Base-by-base conservation (phyloP, 2,113 vertebrate genomes). In the Psophia crepitans region DNA sequence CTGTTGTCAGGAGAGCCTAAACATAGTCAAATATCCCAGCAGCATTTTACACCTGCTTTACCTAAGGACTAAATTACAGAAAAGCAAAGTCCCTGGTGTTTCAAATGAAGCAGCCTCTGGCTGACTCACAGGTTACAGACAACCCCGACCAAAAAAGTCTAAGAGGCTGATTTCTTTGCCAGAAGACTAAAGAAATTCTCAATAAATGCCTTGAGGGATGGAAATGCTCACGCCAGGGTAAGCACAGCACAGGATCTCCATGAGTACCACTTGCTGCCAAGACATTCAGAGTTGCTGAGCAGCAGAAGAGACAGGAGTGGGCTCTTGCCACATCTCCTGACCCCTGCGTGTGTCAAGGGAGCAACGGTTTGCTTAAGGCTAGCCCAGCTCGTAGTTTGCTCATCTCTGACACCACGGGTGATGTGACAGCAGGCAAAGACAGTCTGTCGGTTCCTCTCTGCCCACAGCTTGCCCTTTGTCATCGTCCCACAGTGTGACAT, bases 401-500 rank as follows among this genome's bases (percentile, higher is more conserved):
- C 48, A 28, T 13, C 65, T 63, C 65, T 82, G 76, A 46, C 70
- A 57, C 80, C 30, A 48, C 0, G 0, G 30, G 48, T n/a, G 69
- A 66, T 43, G 32, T 37, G 68, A 66, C 35, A 84, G 74, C 69
- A 82, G 49, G 70, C 54, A 78, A 68, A 68, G 64, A 37, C 68
- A 57, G 46, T 3, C 33, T 41, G 46, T 48, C 1, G 1, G 53
- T 69, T 76, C 60, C 37, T 64, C 48, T 48, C 60, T 78, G n/a
- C 43, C 65, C 32, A 10, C 54, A 64, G 64, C 32, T 57, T 63
- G n/a, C 27, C 48, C 48, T 78, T 51, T 91, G 60, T 32, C 60
- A 48, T 32, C 3, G 0, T 82, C 54, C 24, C 14, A 16, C 8
- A 32, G 48, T 6, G 37, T 22, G 18, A 58, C 6, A 2, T 15